Evolutionary conservation across 2,797 vertebrate species (phyloP).

Genomic region (Sylvilagus floridanus): DNA sequence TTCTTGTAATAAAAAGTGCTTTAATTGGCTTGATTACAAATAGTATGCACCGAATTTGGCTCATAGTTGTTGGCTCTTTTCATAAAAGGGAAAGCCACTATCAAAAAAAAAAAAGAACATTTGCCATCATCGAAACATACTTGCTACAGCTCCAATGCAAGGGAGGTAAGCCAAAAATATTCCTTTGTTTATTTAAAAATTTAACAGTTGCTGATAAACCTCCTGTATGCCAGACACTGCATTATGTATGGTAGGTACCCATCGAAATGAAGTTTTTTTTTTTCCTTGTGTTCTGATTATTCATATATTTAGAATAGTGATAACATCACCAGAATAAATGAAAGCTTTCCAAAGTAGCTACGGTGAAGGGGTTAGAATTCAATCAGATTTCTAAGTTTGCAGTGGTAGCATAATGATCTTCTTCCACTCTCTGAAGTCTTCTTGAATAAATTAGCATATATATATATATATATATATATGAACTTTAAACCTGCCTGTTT

Average conservation of each 20-base stretch:
- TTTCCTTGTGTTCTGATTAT: not conserved
- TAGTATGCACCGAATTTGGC: not conserved
- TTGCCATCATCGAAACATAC: not conserved
- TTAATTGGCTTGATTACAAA: not conserved
- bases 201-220: not conserved
- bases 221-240: not conserved
- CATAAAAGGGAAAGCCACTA: not conserved
- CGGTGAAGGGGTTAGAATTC: not conserved
- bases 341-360: not conserved
- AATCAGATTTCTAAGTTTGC: not conserved
- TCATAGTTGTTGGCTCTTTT: not conserved
- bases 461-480: not conserved
- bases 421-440: not conserved
- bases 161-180: not conserved
- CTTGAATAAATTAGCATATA: not conserved
- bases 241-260: not conserved
- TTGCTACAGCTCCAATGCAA: not conserved
- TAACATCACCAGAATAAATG: not conserved
- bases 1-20: not conserved
- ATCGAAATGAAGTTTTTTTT: not conserved
- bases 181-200: not conserved
- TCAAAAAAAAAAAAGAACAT: not conserved
- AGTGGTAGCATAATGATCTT: not conserved
- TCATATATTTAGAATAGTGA: not conserved
- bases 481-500: slow-evolving; percentile 23